phyloP scores from a whole-genome alignment of 2,113 vertebrate genomes.

The Forbesichthys papilliferus region DNA sequence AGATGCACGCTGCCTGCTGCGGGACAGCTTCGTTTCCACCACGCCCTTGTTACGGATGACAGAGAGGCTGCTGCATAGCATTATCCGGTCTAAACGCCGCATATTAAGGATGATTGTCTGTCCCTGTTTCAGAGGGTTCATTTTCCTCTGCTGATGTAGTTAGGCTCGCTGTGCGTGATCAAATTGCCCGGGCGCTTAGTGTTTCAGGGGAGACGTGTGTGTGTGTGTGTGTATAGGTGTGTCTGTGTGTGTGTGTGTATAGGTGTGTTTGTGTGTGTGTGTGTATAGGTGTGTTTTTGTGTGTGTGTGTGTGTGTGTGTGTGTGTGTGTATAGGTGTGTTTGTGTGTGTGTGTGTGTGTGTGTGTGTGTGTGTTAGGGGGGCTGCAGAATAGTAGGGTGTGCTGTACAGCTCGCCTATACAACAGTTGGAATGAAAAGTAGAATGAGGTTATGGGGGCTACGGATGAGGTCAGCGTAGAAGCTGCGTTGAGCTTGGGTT shows the following conservation, averaged over 20 bases:
- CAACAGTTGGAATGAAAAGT: slow-evolving; percentile 24
- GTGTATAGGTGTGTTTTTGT: background rate
- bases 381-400: slow-evolving; percentile 23
- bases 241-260: slow-evolving; percentile 8
- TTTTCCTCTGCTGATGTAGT: slow-evolving; percentile 59
- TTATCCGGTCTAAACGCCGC: slow-evolving; percentile 46
- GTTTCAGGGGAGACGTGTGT: slow-evolving; percentile 52
- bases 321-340: background rate
- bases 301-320: slow-evolving; percentile 13
- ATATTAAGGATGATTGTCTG: slow-evolving; percentile 36
- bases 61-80: slow-evolving; percentile 18
- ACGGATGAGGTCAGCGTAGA: slow-evolving; percentile 18
- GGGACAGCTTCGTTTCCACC: slow-evolving; percentile 26
- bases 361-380: slow-evolving; percentile 7
- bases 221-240: background rate
- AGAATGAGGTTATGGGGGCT: slow-evolving; percentile 16
- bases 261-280: background rate
- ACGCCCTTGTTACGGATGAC: slow-evolving; percentile 30
- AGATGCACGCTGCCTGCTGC: slow-evolving; percentile 49
- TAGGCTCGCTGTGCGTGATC: slow-evolving; percentile 39
- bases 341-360: slow-evolving; percentile 5
- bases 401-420: slow-evolving; percentile 21
- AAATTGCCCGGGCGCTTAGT: slow-evolving; percentile 47
- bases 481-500: slow-evolving; percentile 36
- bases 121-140: slow-evolving; percentile 46